Evolutionary conservation across 2,888 invertebrate genomes (phyloP), one percentile per base, ranked within the genome.

Genomic region (Drosophila niveifrons): DNA sequence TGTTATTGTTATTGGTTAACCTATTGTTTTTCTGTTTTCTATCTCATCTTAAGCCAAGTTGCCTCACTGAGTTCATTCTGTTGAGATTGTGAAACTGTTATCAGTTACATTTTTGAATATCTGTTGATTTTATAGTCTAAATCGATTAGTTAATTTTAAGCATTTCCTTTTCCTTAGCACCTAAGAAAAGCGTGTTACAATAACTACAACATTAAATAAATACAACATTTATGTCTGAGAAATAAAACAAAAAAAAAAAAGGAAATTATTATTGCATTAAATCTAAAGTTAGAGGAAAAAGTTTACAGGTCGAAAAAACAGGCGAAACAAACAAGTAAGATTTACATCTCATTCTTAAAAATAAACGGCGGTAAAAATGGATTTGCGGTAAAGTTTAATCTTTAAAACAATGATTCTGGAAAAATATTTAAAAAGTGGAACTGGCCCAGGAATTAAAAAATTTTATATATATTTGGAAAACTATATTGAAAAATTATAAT

Each of bases 161-260:
- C 17, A 48, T 46, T 65, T 72, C n/a, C 17, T 76, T 78, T 65
- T 55, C 50, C 34, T 61, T 84, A 84, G 80, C 70, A 61, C 43
- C 46, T 88, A 86, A 83, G 80, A 66, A 68, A 75, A 72, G 71
- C 72, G 70, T 83, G 83, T 85, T 75, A 83, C 86, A 86, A 85
- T 88, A 88, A 77, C 78, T 85, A 83, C 62, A 80, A 36, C 68
- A 79, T 73, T 76, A 59, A 78, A 72, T 78, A 75, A 78, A 76
- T 65, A 57, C 69, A 73, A 57, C 52, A 73, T 61, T 64, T 64
- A 76, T 79, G 71, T 76, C 68, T 53, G 46, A 63, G 66, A 70
- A 47, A 39, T 67, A 43, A 39, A 56, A 36, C 46, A 11, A 17
- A 44, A 9, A 7, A 44, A 8, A 9, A 3, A 23, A 3, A n/a